Base-by-base conservation (phyloP, 2,797 vertebrate genomes). In the Pagetopsis macropterus region DNA sequence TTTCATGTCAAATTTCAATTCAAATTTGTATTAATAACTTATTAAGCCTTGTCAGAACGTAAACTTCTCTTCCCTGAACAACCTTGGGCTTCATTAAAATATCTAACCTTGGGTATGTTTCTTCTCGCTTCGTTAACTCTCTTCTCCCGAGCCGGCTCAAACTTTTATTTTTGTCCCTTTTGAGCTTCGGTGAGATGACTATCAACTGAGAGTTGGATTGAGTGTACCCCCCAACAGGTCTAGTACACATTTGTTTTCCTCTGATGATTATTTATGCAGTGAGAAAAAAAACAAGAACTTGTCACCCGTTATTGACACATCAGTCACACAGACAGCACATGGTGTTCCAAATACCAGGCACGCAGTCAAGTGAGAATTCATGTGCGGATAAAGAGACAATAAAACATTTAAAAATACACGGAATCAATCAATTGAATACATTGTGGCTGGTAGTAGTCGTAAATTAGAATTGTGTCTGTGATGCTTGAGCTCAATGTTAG, bases 81-180 rank as follows among this genome's bases (percentile, higher is more conserved):
- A 85, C 84, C 78, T 88, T 85, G 81, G 75, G 76, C 80, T 87
- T 88, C 70, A 84, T 88, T 84, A 87, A 86, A 62, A 87, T 81
- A 77, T 64, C 82, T 76, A 75, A 83, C 68, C 59, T 41, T 43
- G 75, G 56, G 27, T 78, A 66, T 84, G 76, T 85, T 84, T 85
- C 69, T 71, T 75, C 59, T 13, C 33, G 55, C 85, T 78, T 82
- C 73, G 45, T 3, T 73, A 76, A 62, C 45, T 79, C 78, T 73
- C 57, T 65, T 66, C 72, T 72, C 75, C 9, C 1, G 57, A 21
- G 65, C 37, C 33, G 15, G 27, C 19, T 60, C 65, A 57, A 56
- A 62, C 23, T 83, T 68, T 70, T 74, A 56, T 69, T 82, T 66
- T 75, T 46, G 72, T 76, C 74, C 72, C 69, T 78, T 82, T 84